Percentiles rank a stretch among this genome's conserved stretches.
phyloP scores from a whole-genome alignment of 2,113 vertebrate species.

The Oncorhynchus keta region DNA sequence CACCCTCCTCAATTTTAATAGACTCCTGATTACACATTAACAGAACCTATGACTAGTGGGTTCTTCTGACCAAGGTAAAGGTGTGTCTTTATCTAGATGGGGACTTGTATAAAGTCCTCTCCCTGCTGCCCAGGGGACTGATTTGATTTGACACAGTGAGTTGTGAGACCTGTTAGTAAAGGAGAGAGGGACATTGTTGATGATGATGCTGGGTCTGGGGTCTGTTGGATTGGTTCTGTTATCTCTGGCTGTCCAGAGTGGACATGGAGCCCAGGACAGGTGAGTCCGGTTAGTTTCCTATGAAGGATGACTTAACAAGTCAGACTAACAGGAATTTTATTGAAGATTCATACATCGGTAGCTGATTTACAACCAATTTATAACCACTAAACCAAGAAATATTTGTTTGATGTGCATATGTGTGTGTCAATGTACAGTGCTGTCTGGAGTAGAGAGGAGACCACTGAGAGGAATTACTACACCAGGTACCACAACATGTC shows the following conservation, averaged over 20 bases:
- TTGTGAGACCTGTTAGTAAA: not conserved
- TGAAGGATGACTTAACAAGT: no score
- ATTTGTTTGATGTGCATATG: not conserved
- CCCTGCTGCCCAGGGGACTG: not conserved
- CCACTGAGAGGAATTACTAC: not conserved
- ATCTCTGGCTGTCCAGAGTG: not conserved
- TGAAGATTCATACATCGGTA: no score
- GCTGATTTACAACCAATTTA: no score
- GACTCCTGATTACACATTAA: not conserved
- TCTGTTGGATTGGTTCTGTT: slow-evolving; percentile 1
- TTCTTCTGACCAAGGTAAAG: no score
- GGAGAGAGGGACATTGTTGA: not conserved
- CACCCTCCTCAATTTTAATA: not conserved
- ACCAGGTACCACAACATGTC: slow-evolving; percentile 4
- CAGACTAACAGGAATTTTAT: not conserved
- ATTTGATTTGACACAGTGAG: not conserved
- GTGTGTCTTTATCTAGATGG: not conserved
- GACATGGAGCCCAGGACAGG: not conserved
- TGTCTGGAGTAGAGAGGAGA: not conserved
- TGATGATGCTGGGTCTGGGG: not conserved
- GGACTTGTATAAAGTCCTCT: not conserved
- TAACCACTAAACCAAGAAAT: not conserved
- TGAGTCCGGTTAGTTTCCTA: not conserved
- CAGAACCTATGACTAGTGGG: no score
- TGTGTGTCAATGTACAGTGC: not conserved